Evolutionary conservation across 2,113 vertebrate species (phyloP).

Genomic region (Malurus cyaneus): DNA sequence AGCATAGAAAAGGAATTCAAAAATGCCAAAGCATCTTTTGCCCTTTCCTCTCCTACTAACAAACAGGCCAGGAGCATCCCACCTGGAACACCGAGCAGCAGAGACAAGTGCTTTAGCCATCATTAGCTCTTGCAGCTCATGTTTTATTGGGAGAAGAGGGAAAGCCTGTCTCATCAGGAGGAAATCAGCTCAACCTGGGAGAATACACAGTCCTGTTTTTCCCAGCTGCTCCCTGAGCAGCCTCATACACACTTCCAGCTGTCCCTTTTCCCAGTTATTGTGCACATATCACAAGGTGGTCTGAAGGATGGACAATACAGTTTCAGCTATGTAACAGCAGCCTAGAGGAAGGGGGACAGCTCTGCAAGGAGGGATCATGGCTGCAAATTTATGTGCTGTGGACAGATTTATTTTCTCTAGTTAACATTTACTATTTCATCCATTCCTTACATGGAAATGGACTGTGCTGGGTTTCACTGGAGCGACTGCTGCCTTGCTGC

Average conservation of each 20-base stretch:
- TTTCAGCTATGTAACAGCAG: neutral
- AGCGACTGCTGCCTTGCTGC: neutral
- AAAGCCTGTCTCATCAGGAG: neutral
- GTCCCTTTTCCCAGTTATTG: neutral
- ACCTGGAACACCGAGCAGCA: neutral
- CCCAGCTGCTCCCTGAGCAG: neutral
- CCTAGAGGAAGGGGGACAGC: neutral
- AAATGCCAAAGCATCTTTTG: neutral
- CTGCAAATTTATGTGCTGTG: constrained; percentile 7
- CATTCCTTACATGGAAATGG: neutral
- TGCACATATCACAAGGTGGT: neutral
- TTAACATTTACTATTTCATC: constrained; percentile 2
- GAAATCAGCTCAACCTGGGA: neutral
- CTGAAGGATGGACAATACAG: neutral
- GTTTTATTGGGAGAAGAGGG: neutral
- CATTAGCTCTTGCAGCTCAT: neutral
- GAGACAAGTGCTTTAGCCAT: neutral
- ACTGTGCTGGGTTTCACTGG: neutral
- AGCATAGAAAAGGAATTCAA: constrained; percentile 1
- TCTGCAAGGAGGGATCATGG: neutral
- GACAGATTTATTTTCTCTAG: constrained; percentile 30
- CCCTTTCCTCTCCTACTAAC: neutral
- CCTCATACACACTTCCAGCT: neutral
- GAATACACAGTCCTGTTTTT: neutral
- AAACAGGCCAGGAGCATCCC: neutral